Evolutionary conservation across 2,797 vertebrate species (phyloP).

Genomic region (Podarcis siculus): DNA sequence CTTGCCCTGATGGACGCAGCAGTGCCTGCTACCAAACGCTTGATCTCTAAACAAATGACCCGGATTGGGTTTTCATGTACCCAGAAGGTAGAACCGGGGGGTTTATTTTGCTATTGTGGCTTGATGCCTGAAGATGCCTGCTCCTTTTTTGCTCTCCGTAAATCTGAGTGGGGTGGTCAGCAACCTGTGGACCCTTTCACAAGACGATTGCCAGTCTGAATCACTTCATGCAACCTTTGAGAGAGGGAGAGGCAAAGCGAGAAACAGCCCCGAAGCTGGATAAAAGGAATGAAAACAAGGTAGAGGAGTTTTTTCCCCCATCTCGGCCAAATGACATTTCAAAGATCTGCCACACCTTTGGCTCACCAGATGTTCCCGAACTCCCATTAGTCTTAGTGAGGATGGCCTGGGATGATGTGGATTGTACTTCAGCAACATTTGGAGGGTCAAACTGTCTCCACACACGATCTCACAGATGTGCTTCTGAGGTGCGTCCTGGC

Average conservation of each 20-base stretch:
- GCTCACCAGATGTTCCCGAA: no score
- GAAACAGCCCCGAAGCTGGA: not conserved
- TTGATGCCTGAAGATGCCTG: not conserved
- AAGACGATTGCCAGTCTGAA: not conserved
- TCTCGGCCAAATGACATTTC: not conserved
- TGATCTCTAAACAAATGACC: not conserved
- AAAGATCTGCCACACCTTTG: not conserved
- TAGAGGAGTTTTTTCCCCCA: not conserved
- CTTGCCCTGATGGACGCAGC: no score
- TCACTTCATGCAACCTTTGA: rapidly evolving
- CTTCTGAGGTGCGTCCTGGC: no score
- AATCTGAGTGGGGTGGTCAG: not conserved
- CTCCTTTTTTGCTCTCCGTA: not conserved
- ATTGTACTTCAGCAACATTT: no score
- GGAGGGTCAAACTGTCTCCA: no score
- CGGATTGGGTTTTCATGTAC: no score
- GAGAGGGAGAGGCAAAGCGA: not conserved
- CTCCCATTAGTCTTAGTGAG: no score
- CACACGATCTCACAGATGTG: no score
- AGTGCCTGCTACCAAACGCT: not conserved
- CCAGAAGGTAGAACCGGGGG: not conserved
- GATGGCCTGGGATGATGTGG: no score
- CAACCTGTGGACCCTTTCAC: not conserved
- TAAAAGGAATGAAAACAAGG: not conserved
- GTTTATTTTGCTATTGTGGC: not conserved